phyloP scores from a whole-genome alignment of 2,888 invertebrate species.

The Creontiades dilutus region DNA sequence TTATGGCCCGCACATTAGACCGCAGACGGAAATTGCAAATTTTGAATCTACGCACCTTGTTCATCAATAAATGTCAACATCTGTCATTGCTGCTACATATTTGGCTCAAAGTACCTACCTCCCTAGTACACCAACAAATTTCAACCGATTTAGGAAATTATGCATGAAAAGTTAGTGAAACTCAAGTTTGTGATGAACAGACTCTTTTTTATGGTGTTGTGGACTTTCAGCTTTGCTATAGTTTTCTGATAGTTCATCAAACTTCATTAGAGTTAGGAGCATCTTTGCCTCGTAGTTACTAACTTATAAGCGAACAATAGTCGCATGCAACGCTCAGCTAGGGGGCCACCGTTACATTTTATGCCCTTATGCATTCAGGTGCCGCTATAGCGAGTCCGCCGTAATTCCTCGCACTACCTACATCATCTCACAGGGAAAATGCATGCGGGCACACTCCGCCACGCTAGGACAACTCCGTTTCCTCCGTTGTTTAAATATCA shows the following conservation, averaged over 20 bases:
- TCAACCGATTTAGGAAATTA: too few relatives aligned
- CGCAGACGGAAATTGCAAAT: too few relatives aligned
- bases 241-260: not conserved
- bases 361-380: conserved; percentile 27
- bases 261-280: not conserved
- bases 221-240: too few relatives aligned
- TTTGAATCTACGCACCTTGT: too few relatives aligned
- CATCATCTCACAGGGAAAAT: conserved; percentile 4
- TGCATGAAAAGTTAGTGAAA: too few relatives aligned
- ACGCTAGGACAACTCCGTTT: not conserved
- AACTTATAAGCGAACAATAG: conserved; percentile 1
- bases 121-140: too few relatives aligned
- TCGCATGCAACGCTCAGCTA: conserved; percentile 15
- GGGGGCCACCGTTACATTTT: not conserved
- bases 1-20: too few relatives aligned
- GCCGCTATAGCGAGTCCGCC: not conserved
- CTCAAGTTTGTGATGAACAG: too few relatives aligned
- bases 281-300: not conserved
- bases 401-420: not conserved
- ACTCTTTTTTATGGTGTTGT: too few relatives aligned
- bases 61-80: too few relatives aligned
- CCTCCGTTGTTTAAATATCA: conserved; percentile 6
- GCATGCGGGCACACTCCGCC: not conserved
- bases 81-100: too few relatives aligned
- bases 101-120: too few relatives aligned